Evolutionary conservation across 2,888 invertebrate genomes (phyloP), one percentile per base, ranked within the genome.

Genomic region (Mythimna ferrago): DNA sequence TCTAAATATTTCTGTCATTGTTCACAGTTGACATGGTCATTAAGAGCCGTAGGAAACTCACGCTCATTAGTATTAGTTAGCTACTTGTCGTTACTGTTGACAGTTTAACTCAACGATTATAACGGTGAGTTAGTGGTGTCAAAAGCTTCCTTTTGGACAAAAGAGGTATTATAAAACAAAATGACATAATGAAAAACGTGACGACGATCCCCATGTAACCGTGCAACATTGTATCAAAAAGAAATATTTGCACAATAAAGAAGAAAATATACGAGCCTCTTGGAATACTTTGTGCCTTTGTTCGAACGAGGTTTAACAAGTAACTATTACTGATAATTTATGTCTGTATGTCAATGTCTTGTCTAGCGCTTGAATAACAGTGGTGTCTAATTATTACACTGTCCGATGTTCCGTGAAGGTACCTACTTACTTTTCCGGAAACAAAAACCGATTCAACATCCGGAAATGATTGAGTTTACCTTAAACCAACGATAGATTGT

Each of bases 1-100:
- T 79, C 66, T 75, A 64, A 69, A 69, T 74, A 76, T 70, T 70
- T 73, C 57, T 66, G 70, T 57, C 86, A 83, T 87, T 88, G 89
- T 90, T 88, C 84, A 85, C 82, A 80, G 84, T 85, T 85, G 86
- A 86, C 89, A 88, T 86, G 86, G 85, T 87, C 89, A 88, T 91
- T 91, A 89, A 83, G 79, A 68, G 78, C 48, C 66, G 73, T 81
- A 81, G 83, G 87, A 86, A 89, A 86, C 86, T 85, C 81, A 87
- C 83, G 84, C 88, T 90, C 90, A 89, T 91, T 90, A 90, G 89
- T 87, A 86, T 89, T 88, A 86, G 87, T 85, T 85, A 85, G 82
- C 82, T 84, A 85, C 85, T 82, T 71, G 83, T 88, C 88, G 88
- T 88, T 88, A 89, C 87, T 86, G 41, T 77, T 70, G 61, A 73